A percentile compares a stretch with the other conserved stretches of the same genome.
phyloP scores from a whole-genome alignment of 2,888 invertebrate genomes.

The Ferdinandea cuprea region DNA sequence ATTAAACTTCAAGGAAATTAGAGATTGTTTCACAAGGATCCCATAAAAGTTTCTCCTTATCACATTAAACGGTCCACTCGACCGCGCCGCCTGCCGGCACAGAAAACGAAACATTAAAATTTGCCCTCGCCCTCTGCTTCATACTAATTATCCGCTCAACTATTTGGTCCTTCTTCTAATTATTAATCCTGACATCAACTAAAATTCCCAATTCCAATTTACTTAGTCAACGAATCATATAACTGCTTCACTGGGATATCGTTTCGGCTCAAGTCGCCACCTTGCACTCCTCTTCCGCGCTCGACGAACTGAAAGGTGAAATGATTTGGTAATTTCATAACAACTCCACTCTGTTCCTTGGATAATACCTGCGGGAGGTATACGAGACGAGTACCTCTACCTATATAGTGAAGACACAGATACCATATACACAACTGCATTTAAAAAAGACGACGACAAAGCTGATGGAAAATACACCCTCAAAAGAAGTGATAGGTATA shows the following conservation, averaged over 20 bases:
- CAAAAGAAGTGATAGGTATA: background rate
- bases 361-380: conserved; percentile 56
- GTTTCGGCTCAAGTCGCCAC: background rate
- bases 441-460: conserved; percentile 11
- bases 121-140: background rate
- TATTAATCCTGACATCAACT: conserved; percentile 56
- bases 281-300: background rate
- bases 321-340: conserved; percentile 59
- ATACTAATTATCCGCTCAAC: conserved; percentile 29
- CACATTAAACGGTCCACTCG: background rate
- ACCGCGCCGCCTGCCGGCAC: background rate
- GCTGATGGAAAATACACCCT: conserved; percentile 4
- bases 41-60: background rate
- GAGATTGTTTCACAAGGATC: background rate
- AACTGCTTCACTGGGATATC: background rate
- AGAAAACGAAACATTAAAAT: conserved; percentile 9
- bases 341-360: conserved; percentile 23
- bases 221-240: conserved; percentile 19
- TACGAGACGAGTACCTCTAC: background rate
- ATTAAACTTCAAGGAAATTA: conserved; percentile 8
- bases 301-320: conserved; percentile 52
- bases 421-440: conserved; percentile 23
- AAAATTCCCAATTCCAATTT: conserved; percentile 58
- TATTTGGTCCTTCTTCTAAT: conserved; percentile 44
- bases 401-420: background rate